A percentile compares a stretch with the other conserved stretches of the same genome.
Conservation (phyloP, 2,113 vertebrate species). For the Carassius auratus region DNA sequence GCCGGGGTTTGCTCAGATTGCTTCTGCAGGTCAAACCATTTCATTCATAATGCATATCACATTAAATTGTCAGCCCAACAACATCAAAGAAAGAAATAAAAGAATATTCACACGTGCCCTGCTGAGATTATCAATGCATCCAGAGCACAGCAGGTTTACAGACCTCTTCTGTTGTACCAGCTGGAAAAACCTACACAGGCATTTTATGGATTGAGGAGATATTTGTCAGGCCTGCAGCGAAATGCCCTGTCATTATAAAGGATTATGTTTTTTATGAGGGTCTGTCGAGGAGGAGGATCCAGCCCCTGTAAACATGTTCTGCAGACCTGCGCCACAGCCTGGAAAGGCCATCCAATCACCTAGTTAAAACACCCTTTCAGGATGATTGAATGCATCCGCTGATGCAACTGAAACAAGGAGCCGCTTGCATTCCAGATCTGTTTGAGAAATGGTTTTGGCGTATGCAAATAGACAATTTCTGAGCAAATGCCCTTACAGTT, state of each 20-base stretch:
- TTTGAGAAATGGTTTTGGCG: slow-evolving; percentile 6
- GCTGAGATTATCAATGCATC: slow-evolving; percentile 17
- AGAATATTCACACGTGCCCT: not conserved
- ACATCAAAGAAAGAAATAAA: slow-evolving; percentile 12
- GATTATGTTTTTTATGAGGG: slow-evolving; percentile 56
- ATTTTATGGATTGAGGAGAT: slow-evolving; percentile 49
- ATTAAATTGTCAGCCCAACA: not conserved
- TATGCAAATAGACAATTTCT: slow-evolving; percentile 36
- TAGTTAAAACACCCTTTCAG: slow-evolving; percentile 53
- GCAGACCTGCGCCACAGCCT: slow-evolving; percentile 27
- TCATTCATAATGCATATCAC: slow-evolving; percentile 7
- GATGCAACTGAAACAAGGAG: slow-evolving; percentile 39
- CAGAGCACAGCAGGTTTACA: not conserved
- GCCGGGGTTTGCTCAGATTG: not conserved
- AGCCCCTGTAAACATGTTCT: slow-evolving; percentile 48
- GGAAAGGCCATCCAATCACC: slow-evolving; percentile 51
- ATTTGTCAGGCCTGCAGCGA: slow-evolving; percentile 52
- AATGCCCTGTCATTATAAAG: slow-evolving; percentile 56
- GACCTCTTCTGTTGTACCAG: slow-evolving; percentile 6
- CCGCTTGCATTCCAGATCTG: not conserved
- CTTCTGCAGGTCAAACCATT: not conserved
- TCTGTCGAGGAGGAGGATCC: slow-evolving; percentile 43
- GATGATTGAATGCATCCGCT: slow-evolving; percentile 43
- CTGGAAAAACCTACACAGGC: slow-evolving; percentile 32
- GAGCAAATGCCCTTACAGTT: slow-evolving; percentile 3